phyloP scores from a whole-genome alignment of 2,113 vertebrate species.

The Copsychus sechellarum region DNA sequence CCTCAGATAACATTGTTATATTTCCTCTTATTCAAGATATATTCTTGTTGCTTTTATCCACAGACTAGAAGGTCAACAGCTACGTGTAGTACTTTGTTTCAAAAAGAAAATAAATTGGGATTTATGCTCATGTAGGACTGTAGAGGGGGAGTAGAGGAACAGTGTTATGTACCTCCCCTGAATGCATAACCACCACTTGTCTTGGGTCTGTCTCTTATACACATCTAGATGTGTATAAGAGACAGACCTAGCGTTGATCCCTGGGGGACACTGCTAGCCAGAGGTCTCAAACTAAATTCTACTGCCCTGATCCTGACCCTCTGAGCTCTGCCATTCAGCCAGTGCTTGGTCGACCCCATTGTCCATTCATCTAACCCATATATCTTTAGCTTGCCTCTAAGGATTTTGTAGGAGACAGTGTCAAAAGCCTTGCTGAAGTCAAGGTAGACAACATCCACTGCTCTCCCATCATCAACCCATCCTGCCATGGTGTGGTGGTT shows the following conservation, averaged over 20 bases:
- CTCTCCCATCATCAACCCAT: accelerated
- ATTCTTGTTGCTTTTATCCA: not conserved
- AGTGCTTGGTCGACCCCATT: not conserved
- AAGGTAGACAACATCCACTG: not conserved
- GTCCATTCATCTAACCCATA: not conserved
- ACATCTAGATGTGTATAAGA: no score
- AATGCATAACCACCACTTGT: not conserved
- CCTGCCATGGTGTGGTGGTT: no score
- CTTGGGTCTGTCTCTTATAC: no score
- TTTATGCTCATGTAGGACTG: accelerated
- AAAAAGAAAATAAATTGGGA: not conserved
- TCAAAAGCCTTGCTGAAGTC: not conserved
- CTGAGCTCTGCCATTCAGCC: not conserved
- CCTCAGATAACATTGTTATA: not conserved
- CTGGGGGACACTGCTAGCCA: not conserved
- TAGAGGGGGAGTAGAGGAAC: not conserved
- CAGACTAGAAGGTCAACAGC: not conserved
- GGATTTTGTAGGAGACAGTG: not conserved
- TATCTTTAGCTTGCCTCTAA: no score
- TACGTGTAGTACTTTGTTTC: not conserved
- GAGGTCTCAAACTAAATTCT: not conserved
- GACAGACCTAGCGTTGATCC: not conserved
- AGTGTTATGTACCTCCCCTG: not conserved
- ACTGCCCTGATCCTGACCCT: no score
- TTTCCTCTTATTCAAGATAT: not conserved